Evolutionary conservation across 2,113 vertebrate species (phyloP).

Genomic region (Sapajus apella): DNA sequence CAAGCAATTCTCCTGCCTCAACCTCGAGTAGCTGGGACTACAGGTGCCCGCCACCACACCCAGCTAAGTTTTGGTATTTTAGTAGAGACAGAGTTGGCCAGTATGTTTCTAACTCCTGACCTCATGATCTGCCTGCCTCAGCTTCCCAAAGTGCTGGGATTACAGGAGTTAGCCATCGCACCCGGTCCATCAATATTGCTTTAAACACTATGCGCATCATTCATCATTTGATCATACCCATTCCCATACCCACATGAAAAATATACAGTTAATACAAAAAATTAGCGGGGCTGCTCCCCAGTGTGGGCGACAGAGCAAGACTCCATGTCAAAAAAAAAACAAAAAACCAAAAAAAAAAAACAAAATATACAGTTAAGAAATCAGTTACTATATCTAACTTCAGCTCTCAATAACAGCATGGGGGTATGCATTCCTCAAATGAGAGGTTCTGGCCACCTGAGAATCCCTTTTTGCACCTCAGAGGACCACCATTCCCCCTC

Average conservation of each 20-base stretch:
- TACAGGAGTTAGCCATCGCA: no score
- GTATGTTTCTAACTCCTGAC: no score
- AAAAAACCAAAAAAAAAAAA: not conserved
- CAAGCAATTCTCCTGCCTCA: no score
- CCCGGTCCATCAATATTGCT: not conserved
- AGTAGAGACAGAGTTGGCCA: no score
- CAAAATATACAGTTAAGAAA: not conserved
- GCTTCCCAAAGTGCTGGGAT: no score
- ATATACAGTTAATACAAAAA: not conserved
- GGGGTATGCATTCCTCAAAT: not conserved
- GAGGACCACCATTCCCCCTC: not conserved
- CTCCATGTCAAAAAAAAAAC: not conserved
- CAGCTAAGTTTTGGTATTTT: no score
- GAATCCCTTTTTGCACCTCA: not conserved
- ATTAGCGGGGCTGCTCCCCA: not conserved
- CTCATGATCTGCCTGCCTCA: no score
- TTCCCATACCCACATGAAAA: not conserved
- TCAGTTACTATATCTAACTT: not conserved
- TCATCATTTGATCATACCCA: not conserved
- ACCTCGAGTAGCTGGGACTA: no score
- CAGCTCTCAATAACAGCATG: not conserved
- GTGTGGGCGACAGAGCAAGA: not conserved
- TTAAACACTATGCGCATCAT: not conserved
- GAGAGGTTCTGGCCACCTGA: not conserved
- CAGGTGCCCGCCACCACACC: no score